phyloP scores from a whole-genome alignment of 2,888 invertebrate species.

The Nomada fucata region DNA sequence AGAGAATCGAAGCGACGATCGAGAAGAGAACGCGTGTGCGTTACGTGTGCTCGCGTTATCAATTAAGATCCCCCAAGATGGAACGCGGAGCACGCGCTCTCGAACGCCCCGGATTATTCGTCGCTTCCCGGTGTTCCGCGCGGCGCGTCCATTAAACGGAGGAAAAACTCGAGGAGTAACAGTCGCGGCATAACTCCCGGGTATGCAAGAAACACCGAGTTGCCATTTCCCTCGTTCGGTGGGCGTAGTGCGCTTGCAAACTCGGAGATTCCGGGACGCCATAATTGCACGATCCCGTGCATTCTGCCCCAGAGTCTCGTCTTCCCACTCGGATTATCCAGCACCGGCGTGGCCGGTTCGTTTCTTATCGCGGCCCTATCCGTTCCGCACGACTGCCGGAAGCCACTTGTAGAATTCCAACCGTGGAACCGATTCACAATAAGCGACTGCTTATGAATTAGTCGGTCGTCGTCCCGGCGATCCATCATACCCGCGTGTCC shows the following conservation, averaged over 20 bases:
- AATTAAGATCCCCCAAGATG: no score
- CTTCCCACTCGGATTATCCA: conserved; percentile 27
- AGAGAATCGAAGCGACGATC: no score
- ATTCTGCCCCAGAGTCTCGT: not conserved
- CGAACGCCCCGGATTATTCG: not conserved
- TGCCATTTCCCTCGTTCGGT: not conserved
- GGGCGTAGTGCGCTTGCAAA: not conserved
- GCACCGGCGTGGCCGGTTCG: not conserved
- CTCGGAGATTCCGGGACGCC: not conserved
- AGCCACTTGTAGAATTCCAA: not conserved
- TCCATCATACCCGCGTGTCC: conserved; percentile 61
- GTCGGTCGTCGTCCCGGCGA: conserved; percentile 53
- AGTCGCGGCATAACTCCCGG: not conserved
- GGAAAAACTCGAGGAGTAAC: not conserved
- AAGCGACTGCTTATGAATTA: conserved; percentile 66
- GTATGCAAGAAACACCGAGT: not conserved
- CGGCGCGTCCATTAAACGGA: no score
- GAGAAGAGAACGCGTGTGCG: no score
- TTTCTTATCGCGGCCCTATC: conserved; percentile 1
- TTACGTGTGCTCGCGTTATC: no score
- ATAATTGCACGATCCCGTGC: conserved; percentile 30
- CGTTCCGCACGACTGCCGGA: not conserved
- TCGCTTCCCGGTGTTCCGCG: not conserved
- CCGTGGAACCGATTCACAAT: conserved; percentile 35
- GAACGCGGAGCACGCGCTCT: no score